Evolutionary conservation across 2,797 vertebrate species (phyloP).

Genomic region (Cuculus canorus): DNA sequence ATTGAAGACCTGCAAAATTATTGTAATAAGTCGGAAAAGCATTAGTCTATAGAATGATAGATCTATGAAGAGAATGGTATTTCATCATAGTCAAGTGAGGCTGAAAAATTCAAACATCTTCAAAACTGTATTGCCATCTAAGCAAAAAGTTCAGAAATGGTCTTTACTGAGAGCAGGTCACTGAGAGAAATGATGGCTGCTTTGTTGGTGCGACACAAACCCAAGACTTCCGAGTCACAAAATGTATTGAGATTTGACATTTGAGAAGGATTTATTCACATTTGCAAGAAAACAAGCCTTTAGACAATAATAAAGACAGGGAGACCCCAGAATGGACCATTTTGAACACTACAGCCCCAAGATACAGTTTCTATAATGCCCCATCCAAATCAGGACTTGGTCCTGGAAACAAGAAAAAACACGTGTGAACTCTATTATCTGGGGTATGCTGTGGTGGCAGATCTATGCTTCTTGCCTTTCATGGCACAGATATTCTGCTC

Average conservation of each 20-base stretch:
- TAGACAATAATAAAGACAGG: neutral
- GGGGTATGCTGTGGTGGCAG: neutral
- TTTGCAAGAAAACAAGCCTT: neutral
- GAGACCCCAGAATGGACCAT: neutral
- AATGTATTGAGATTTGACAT: neutral
- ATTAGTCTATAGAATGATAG: neutral
- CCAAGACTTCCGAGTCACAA: neutral
- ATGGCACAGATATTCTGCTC: rapidly evolving
- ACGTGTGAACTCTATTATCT: neutral
- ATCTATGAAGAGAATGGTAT: neutral
- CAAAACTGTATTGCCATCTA: neutral
- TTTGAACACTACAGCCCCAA: neutral
- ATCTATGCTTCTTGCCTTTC: neutral
- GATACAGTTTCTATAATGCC: neutral
- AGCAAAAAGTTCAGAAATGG: neutral
- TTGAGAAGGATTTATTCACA: neutral
- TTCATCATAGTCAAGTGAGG: neutral
- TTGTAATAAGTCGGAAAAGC: neutral
- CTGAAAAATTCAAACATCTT: neutral
- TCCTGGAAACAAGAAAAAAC: neutral
- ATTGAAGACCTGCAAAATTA: neutral
- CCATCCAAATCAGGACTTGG: neutral
- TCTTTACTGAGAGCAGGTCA: neutral
- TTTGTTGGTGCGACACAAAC: neutral
- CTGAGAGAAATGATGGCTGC: rapidly evolving